Conservation (phyloP, 2,113 vertebrate species). For the Elachura formosa region DNA sequence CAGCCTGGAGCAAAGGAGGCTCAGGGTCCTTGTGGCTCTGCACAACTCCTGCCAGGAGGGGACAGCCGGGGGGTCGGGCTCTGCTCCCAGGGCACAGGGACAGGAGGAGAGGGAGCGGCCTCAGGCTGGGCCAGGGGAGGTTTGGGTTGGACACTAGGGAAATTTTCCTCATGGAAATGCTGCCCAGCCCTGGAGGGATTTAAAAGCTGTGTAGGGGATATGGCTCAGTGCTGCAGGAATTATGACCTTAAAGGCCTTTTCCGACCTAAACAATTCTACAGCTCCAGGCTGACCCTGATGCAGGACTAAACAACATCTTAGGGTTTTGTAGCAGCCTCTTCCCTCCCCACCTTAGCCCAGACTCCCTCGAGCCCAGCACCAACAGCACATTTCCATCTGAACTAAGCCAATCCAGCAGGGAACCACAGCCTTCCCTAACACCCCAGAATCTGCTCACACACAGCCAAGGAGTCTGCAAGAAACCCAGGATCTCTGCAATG, state of each 20-base stretch:
- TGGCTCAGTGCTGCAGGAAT: neutral
- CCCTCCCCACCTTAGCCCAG: neutral
- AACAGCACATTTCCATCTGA: rapidly evolving
- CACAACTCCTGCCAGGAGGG: neutral
- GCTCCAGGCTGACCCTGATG: neutral
- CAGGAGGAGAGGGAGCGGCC: neutral
- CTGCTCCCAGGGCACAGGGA: neutral
- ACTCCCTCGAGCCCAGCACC: neutral
- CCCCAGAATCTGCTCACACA: neutral
- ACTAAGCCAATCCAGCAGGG: neutral
- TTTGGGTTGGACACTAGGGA: rapidly evolving
- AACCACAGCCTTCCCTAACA: neutral
- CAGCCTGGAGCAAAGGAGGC: neutral
- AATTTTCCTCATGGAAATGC: neutral
- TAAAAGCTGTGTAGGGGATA: rapidly evolving
- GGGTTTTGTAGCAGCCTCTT: neutral
- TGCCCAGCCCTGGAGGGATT: neutral
- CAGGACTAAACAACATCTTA: neutral
- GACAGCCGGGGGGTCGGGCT: neutral
- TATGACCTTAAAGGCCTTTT: neutral
- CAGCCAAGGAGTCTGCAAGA: neutral
- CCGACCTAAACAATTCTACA: neutral
- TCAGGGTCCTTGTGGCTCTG: neutral
- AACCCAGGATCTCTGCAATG: neutral
- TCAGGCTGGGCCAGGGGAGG: neutral